A percentile compares a stretch with the other conserved stretches of the same genome.
Evolutionary conservation across 1,140 invertebrate species (phyloP).

Genomic region (Steinernema feltiae): DNA sequence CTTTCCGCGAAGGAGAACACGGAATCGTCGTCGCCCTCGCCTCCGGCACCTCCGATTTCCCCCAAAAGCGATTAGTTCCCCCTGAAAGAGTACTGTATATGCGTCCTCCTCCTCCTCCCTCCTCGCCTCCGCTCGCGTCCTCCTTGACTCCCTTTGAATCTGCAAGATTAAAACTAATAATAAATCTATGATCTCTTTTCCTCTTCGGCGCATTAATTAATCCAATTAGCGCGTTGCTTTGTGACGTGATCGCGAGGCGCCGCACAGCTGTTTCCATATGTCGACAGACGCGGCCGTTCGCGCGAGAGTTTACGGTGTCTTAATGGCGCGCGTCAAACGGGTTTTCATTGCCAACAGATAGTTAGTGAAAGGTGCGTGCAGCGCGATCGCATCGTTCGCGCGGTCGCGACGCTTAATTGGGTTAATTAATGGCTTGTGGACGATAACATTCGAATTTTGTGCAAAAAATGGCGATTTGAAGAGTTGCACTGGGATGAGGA

Average conservation of each 20-base stretch:
- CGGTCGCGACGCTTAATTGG: neutral
- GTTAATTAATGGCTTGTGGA: neutral
- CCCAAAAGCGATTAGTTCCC: neutral
- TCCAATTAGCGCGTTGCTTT: conserved; percentile 7
- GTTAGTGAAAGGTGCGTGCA: neutral
- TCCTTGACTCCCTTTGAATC: neutral
- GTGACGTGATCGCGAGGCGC: conserved; percentile 2
- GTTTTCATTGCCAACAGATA: too few species aligned
- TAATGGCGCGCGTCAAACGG: neutral
- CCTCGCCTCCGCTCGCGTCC: neutral
- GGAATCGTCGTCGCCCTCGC: neutral
- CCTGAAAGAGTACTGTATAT: neutral
- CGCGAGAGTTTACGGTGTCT: conserved; percentile 2
- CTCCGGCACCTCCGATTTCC: neutral
- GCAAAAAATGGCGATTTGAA: too few species aligned
- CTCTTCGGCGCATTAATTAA: neutral
- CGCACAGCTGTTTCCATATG: conserved; percentile 11
- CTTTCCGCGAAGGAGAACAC: neutral
- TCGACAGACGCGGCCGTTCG: conserved; percentile 14
- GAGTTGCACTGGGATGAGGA: too few species aligned
- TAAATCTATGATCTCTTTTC: conserved; percentile 8
- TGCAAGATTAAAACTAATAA: conserved; percentile 10
- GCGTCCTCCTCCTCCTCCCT: neutral
- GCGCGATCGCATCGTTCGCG: neutral
- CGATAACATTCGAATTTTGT: too few species aligned